A percentile compares a stretch with the other conserved stretches of the same genome.
phyloP scores from a whole-genome alignment of 2,888 invertebrate genomes.

The Leptinotarsa juncta region DNA sequence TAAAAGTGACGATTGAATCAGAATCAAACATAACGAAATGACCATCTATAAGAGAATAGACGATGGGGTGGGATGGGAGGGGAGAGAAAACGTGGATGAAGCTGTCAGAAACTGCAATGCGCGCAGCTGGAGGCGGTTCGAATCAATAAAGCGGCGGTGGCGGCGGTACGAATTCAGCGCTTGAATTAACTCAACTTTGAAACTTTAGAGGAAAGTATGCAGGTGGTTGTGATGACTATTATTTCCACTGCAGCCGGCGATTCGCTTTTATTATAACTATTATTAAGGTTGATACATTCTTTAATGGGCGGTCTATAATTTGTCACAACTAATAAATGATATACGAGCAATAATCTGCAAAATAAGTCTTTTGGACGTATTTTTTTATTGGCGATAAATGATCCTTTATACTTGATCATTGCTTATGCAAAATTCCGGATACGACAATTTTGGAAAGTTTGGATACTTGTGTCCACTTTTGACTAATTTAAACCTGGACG shows the following conservation, averaged over 20 bases:
- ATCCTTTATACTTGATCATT: too few species aligned
- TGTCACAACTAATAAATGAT: too few species aligned
- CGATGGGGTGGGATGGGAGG: not conserved
- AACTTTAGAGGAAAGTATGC: conserved; percentile 14
- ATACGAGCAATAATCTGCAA: too few species aligned
- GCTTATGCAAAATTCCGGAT: too few species aligned
- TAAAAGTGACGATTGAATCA: conserved; percentile 54
- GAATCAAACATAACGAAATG: conserved; percentile 59
- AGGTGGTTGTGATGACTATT: conserved; percentile 11
- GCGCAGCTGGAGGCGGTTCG: conserved; percentile 57
- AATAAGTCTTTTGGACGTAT: too few species aligned
- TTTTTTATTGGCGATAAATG: too few species aligned
- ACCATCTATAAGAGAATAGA: conserved; percentile 53
- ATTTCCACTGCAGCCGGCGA: not conserved
- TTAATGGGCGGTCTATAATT: too few species aligned
- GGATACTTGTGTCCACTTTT: too few species aligned
- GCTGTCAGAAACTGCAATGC: conserved; percentile 56
- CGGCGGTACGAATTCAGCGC: conserved; percentile 45
- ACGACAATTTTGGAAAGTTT: too few species aligned
- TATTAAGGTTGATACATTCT: too few species aligned
- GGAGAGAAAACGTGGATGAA: conserved; percentile 49
- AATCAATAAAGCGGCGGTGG: conserved; percentile 54
- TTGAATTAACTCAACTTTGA: conserved; percentile 53
- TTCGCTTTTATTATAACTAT: not conserved
- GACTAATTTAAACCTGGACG: too few species aligned